Conservation (phyloP, 2,797 vertebrate genomes). For the Bradypus variegatus region DNA sequence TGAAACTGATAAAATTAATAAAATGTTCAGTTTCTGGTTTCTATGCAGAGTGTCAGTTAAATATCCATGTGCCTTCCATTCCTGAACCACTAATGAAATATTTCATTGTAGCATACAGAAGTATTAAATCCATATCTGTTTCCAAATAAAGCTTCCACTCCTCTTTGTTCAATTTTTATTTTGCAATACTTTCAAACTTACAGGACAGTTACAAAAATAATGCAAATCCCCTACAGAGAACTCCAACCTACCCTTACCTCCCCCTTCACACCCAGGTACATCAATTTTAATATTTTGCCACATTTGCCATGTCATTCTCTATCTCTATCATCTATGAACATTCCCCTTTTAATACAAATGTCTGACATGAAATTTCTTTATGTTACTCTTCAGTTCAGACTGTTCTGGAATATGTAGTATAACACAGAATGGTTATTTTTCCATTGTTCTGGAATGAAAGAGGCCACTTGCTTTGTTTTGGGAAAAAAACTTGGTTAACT, state of each 20-base stretch:
- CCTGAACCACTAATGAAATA: constrained; percentile 38
- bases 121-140: constrained; percentile 43
- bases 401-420: constrained; percentile 5
- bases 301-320: no score
- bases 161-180: no score
- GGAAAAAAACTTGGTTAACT: background rate
- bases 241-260: no score
- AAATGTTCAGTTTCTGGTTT: constrained; percentile 37
- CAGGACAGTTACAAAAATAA: no score
- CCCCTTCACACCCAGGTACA: no score
- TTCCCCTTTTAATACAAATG: constrained; percentile 18
- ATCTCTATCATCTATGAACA: no score
- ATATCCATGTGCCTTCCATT: constrained; percentile 32
- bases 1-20: constrained; percentile 51
- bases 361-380: constrained; percentile 28
- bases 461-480: background rate
- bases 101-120: constrained; percentile 44
- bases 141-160: constrained; percentile 23
- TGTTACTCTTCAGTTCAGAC: background rate
- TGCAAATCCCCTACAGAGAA: no score
- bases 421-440: background rate
- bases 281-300: no score
- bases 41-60: constrained; percentile 41
- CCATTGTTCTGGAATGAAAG: background rate
- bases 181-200: no score